A percentile compares a stretch with the other conserved stretches of the same genome.
These are phyloP conservation scores for Willisornis vidua DNA, from an alignment of 2,113 vertebrate genomes.

Conservation along the genomic window DNA sequence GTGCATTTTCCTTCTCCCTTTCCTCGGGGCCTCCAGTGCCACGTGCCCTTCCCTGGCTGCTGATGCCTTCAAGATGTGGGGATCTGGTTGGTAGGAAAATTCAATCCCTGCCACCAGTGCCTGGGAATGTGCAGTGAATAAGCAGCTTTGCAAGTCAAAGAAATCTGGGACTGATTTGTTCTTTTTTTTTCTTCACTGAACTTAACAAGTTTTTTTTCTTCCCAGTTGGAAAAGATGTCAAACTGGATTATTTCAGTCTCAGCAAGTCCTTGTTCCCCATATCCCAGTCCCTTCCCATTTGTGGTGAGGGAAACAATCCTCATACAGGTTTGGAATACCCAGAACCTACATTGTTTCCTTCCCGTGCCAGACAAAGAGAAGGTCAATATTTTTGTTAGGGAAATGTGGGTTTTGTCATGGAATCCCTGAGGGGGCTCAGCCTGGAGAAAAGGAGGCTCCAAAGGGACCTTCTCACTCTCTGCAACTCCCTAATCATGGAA, in stretches of 20 bases:
- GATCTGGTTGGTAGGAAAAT: not conserved
- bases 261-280: not conserved
- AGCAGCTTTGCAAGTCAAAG: constrained; percentile 8
- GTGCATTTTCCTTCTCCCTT: not conserved
- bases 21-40: not conserved
- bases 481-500: not conserved
- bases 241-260: not conserved
- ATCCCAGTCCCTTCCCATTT: not conserved
- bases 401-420: not conserved
- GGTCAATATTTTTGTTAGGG: not conserved
- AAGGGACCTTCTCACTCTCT: too few species aligned
- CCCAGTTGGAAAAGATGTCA: not conserved
- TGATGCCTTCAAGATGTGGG: constrained; percentile 68
- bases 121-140: not conserved
- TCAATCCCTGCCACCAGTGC: not conserved
- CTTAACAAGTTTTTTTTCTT: not conserved
- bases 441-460: not conserved
- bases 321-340: not conserved
- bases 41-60: not conserved
- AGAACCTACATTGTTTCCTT: not conserved
- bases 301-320: too few species aligned
- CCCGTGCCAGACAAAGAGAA: not conserved
- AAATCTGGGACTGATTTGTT: not conserved
- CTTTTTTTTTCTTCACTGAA: not conserved
- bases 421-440: not conserved